A percentile compares a stretch with the other conserved stretches of the same genome.
These are phyloP conservation scores for Pomatorhinus ruficollis DNA, from an alignment of 2,113 vertebrate genomes.

Conservation along the genomic window DNA sequence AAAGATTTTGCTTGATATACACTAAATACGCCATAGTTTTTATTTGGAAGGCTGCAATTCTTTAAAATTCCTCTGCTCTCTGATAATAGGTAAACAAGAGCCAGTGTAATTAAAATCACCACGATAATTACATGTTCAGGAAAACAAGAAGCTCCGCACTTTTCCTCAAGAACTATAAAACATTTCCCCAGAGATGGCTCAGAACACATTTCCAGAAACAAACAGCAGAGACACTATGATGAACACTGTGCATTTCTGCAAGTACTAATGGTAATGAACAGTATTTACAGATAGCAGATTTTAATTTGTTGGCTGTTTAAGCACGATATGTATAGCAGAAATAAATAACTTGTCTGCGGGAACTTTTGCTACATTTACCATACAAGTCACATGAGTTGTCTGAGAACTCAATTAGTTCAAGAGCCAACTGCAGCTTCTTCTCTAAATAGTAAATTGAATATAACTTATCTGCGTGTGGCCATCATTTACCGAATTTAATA, in stretches of 20 bases:
- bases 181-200: background rate
- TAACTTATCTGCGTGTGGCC: background rate
- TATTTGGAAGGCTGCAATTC: background rate
- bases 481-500: background rate
- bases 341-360: background rate
- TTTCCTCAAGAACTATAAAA: background rate
- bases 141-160: background rate
- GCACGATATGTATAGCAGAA: background rate
- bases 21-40: background rate
- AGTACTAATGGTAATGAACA: background rate
- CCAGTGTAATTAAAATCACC: background rate
- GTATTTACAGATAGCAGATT: background rate
- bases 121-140: background rate
- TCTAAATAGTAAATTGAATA: background rate
- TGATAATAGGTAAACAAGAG: background rate
- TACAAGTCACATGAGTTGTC: background rate
- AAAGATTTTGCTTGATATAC: background rate
- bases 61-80: background rate
- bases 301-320: constrained; percentile 12
- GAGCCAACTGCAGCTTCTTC: background rate
- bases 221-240: background rate
- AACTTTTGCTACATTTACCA: background rate
- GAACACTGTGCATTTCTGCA: background rate
- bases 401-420: background rate
- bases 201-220: background rate